These are phyloP conservation scores for Ctenodactylus gundi DNA, from an alignment of 2,113 vertebrate species.

Conservation along the genomic window DNA sequence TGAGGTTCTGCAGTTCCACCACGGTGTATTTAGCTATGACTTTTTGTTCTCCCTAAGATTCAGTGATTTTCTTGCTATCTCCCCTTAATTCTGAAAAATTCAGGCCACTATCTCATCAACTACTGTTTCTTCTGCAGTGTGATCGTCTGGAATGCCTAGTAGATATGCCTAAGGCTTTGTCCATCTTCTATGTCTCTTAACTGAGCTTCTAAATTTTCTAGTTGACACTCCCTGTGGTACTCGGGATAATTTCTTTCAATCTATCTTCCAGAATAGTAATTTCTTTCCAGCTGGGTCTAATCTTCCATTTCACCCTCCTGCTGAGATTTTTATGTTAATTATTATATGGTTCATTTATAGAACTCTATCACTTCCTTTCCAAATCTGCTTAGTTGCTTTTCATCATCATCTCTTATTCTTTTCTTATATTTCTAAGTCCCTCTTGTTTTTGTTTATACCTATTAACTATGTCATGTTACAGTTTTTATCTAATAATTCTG, in stretches of 20 bases:
- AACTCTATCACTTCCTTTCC: slow-evolving; percentile 36
- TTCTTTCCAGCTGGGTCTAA: slow-evolving; percentile 70
- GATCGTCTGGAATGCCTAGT: not conserved
- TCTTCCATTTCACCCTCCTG: slow-evolving; percentile 41
- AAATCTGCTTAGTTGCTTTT: not conserved
- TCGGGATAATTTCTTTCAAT: slow-evolving; percentile 57
- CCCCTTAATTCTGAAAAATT: not conserved
- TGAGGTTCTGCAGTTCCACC: not conserved
- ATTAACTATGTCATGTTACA: not conserved
- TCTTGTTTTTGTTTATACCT: slow-evolving; percentile 31
- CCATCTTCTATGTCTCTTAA: slow-evolving; percentile 22
- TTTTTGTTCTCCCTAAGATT: not conserved
- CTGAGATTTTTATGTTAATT: slow-evolving; percentile 57
- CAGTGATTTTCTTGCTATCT: not conserved
- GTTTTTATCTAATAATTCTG: not conserved
- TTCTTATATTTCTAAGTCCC: slow-evolving; percentile 10
- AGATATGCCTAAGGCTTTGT: not conserved
- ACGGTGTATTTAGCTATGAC: not conserved
- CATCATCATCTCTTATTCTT: not conserved
- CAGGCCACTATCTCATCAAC: not conserved
- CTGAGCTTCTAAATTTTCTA: not conserved
- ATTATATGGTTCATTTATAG: slow-evolving; percentile 47
- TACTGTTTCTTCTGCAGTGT: slow-evolving; percentile 3
- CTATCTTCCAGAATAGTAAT: slow-evolving; percentile 58
- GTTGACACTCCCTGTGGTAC: not conserved